Conservation (phyloP, 2,113 vertebrate genomes). For the Archilochus colubris region DNA sequence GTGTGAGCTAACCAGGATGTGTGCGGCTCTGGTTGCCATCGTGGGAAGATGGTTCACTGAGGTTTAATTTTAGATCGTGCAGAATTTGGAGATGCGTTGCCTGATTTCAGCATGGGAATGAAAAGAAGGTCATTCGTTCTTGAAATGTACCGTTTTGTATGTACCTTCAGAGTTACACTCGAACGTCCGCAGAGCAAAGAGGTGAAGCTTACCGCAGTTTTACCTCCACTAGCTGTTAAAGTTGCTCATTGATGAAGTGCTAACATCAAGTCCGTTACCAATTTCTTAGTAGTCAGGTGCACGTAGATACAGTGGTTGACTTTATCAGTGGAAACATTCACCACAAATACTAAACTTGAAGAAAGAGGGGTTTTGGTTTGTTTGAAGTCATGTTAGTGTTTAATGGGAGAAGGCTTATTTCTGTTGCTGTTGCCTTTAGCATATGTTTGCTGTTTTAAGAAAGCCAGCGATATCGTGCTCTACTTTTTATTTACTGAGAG, state of each 20-base stretch:
- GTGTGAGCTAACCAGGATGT: too few species aligned
- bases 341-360: background rate
- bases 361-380: background rate
- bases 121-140: background rate
- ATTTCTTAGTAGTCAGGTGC: fast-evolving
- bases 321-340: background rate
- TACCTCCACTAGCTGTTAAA: background rate
- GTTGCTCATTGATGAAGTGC: background rate
- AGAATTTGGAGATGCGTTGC: background rate
- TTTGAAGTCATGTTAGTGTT: too few species aligned
- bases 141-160: background rate
- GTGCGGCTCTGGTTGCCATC: background rate
- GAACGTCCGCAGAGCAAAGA: fast-evolving
- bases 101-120: background rate
- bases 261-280: background rate
- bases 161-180: background rate
- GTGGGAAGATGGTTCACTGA: fast-evolving
- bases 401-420: background rate
- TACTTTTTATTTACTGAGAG: too few species aligned
- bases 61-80: background rate
- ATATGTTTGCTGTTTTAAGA: too few species aligned
- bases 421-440: background rate
- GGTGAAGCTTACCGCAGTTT: background rate
- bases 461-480: too few species aligned
- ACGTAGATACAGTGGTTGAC: background rate